phyloP scores from a whole-genome alignment of 1,140 invertebrate genomes.

The Pachypsylla venusta region DNA sequence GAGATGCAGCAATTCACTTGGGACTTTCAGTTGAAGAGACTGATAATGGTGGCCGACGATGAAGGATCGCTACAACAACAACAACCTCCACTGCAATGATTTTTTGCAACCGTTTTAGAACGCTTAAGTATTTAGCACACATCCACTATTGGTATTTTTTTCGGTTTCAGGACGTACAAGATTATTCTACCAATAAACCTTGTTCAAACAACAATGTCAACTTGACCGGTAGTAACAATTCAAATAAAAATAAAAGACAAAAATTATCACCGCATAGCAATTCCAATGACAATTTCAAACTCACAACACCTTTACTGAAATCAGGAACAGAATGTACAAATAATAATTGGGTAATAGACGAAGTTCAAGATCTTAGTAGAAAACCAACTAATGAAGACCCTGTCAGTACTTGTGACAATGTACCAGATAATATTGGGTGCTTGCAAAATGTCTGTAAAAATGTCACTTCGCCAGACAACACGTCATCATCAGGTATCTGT shows the following conservation, averaged over 20 bases:
- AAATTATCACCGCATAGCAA: background rate
- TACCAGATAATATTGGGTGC: background rate
- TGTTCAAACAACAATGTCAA: background rate
- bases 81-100: too few species aligned
- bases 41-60: too few species aligned
- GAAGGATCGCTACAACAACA: too few species aligned
- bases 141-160: too few species aligned
- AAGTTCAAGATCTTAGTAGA: constrained; percentile 1
- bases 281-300: background rate
- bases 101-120: too few species aligned
- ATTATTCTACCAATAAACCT: background rate
- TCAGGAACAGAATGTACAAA: background rate
- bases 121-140: too few species aligned
- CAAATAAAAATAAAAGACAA: background rate
- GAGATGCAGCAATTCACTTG: too few species aligned
- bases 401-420: background rate
- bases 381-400: background rate
- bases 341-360: background rate
- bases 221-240: background rate
- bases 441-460: constrained; percentile 8
- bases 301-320: background rate
- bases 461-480: background rate
- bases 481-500: background rate
- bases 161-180: background rate
- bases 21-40: too few species aligned